Conservation (phyloP, 2,113 vertebrate species). For the Scatophagus argus region DNA sequence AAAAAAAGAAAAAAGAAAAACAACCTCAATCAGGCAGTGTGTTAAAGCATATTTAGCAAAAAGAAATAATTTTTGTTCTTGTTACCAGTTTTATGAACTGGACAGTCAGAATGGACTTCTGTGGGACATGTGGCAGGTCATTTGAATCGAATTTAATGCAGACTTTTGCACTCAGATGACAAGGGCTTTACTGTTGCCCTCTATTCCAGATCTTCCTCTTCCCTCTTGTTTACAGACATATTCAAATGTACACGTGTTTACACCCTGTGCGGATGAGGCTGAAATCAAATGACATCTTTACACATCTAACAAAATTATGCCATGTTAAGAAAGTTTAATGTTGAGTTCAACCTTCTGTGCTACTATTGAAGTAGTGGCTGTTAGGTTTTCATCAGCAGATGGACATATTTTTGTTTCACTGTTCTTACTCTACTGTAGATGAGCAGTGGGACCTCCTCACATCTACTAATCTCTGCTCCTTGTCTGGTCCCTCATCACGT, state of each 20-base stretch:
- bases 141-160: not conserved
- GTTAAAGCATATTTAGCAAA: not conserved
- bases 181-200: not conserved
- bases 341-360: slow-evolving; percentile 7
- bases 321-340: not conserved
- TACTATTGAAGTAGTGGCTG: not conserved
- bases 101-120: too few relatives aligned
- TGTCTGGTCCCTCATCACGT: slow-evolving; percentile 54
- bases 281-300: slow-evolving; percentile 12
- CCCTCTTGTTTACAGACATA: slow-evolving; percentile 3
- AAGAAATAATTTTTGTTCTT: not conserved
- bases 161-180: not conserved
- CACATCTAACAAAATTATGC: not conserved
- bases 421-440: not conserved
- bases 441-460: slow-evolving; percentile 5
- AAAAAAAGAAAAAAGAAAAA: too few relatives aligned
- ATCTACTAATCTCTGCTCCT: slow-evolving; percentile 38
- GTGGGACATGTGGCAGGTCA: not conserved
- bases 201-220: slow-evolving; percentile 1
- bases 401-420: slow-evolving; percentile 34
- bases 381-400: slow-evolving; percentile 9
- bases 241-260: not conserved
- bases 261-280: not conserved
- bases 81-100: not conserved
- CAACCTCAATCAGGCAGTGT: not conserved